Base-by-base conservation (phyloP, 2,888 invertebrate genomes). In the Osedax fenrisi region DNA sequence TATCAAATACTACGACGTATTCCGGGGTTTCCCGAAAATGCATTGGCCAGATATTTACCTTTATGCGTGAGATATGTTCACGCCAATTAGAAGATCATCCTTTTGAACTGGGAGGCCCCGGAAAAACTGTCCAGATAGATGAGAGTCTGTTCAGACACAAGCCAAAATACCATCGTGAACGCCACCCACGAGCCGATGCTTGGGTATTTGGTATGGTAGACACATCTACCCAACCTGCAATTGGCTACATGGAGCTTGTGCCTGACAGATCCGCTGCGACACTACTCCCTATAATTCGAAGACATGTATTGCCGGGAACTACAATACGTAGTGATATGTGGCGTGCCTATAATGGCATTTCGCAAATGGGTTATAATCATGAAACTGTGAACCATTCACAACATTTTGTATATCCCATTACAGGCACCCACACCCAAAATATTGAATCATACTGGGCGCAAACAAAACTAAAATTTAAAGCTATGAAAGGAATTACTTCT, bases 101-200 rank as follows among this genome's bases (percentile, higher is more conserved):
- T 10, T 10, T 69, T 13, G n/a, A 5, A 22, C 41, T 71, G 21
- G 71, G 71, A 10, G 71, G 71, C 2, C 27, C 71, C 3, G 27
- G 27, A 23, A 1, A 23, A 3, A 71, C 25, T 27, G 59, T 62
- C 2, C 23, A 71, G 59, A 71, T 71, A 13, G 71, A 71, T 2
- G 71, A 71, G 56, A 27, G 27, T 17, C 23, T 71, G 27, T 71
- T 71, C 25, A 23, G 56, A 2, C 71, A 59, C 21, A 71, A 59
- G 25, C 68, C 68, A 22, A 71, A 61, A 21, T 41, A 71, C 3
- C 41, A 71, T 17, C 41, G 59, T 56, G 71, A 41, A 17, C 21
- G 71, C 3, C 27, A 21, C 24, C 68, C 68, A 21, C n/a, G 21
- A 3, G 21, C 17, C 2, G 23, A 71, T 23, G 21, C 22, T 13